Evolutionary conservation across 2,113 vertebrate genomes (phyloP).

Genomic region (Zosterops hypoxanthus): DNA sequence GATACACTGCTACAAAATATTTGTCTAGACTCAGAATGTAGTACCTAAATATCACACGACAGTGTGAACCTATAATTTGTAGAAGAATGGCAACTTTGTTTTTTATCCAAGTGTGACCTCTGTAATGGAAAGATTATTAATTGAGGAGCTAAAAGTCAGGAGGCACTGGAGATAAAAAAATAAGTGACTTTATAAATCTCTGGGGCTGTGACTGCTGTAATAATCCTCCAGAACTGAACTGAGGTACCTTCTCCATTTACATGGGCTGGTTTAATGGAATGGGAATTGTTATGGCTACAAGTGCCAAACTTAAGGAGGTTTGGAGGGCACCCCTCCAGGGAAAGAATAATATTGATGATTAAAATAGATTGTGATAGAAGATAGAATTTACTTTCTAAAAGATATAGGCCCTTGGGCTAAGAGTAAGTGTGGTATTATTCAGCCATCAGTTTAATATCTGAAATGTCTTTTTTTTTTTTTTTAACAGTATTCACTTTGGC

Average conservation of each 20-base stretch:
- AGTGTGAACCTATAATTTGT: not conserved
- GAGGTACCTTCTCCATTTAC: constrained; percentile 27
- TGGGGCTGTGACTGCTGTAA: constrained; percentile 31
- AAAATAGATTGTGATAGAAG: constrained; percentile 28
- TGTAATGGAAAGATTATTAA: constrained; percentile 48
- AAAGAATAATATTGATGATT: constrained; percentile 50
- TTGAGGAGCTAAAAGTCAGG: not conserved
- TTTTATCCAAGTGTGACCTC: constrained; percentile 9
- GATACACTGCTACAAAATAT: not conserved
- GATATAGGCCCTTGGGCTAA: constrained; percentile 4
- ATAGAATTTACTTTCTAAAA: constrained; percentile 29
- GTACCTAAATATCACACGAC: not conserved
- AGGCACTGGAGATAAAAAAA: constrained; percentile 5
- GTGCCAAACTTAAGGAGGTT: constrained; percentile 22
- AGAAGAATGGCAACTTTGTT: not conserved
- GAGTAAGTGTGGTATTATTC: not conserved
- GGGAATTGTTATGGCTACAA: not conserved
- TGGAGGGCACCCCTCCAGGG: constrained; percentile 23
- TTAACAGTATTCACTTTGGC: not conserved
- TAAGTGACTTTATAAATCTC: constrained; percentile 50
- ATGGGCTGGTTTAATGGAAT: constrained; percentile 29
- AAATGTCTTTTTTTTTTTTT: constrained; percentile 29
- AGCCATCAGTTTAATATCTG: constrained; percentile 12
- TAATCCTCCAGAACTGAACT: constrained; percentile 6
- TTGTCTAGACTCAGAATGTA: not conserved